Evolutionary conservation across 2,888 invertebrate genomes (phyloP).

Genomic region (Bugula neritina): DNA sequence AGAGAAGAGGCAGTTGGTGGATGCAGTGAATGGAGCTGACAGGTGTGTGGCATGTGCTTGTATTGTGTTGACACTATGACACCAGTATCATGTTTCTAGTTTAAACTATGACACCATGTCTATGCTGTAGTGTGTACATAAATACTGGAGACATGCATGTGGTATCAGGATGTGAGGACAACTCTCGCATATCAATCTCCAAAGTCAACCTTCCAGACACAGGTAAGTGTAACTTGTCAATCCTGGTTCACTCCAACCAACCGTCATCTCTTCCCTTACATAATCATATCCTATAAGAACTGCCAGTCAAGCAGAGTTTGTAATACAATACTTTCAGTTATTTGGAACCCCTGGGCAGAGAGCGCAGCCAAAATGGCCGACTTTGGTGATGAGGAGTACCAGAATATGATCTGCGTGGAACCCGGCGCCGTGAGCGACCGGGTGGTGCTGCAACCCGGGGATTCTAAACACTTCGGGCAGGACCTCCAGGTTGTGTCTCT

Average conservation of each 20-base stretch:
- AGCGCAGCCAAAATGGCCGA: constrained; percentile 86
- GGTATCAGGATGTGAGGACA: constrained; percentile 84
- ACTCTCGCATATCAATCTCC: constrained; percentile 82
- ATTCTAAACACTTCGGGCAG: constrained; percentile 42
- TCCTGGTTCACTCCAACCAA: too few relatives aligned
- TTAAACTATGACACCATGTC: too few relatives aligned
- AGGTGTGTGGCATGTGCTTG: neutral
- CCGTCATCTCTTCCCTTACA: too few relatives aligned
- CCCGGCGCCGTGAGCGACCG: constrained; percentile 83
- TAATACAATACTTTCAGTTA: constrained; percentile 58
- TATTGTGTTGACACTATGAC: neutral
- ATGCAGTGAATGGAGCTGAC: constrained; percentile 14
- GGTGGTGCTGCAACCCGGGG: constrained; percentile 78
- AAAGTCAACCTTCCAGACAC: constrained; percentile 93
- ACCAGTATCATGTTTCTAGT: neutral
- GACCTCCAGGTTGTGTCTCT: neutral
- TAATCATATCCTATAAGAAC: too few relatives aligned
- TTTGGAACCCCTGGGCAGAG: constrained; percentile 96
- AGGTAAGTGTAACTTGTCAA: constrained; percentile 59
- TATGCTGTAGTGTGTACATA: constrained; percentile 62
- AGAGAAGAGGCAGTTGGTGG: neutral
- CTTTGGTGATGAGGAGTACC: constrained; percentile 94
- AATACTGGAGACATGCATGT: constrained; percentile 87
- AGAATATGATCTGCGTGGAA: constrained; percentile 93
- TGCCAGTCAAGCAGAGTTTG: too few relatives aligned